phyloP scores from a whole-genome alignment of 1,140 invertebrate species.

The Octopus sinensis region DNA sequence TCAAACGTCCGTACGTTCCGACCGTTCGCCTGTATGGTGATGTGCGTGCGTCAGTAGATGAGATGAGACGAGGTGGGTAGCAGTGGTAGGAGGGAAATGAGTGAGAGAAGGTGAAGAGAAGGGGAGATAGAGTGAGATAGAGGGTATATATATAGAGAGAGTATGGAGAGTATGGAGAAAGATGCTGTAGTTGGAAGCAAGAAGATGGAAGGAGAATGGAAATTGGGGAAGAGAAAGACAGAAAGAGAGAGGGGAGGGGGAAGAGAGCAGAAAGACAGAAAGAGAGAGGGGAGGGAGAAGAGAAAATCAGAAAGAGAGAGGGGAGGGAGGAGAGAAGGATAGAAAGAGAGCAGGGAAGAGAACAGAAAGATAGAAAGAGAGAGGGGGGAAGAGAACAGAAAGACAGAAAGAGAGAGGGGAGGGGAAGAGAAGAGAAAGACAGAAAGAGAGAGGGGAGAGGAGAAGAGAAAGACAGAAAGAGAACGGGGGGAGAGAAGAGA shows the following conservation, averaged over 20 bases:
- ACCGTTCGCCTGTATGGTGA: too few species aligned
- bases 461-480: not conserved
- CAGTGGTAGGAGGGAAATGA: not conserved
- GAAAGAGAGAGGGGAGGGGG: conserved; percentile 7
- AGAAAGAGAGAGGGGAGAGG: not conserved
- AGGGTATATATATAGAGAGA: not conserved
- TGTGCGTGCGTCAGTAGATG: not conserved
- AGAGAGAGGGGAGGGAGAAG: not conserved
- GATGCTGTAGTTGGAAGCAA: not conserved
- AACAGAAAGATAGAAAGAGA: not conserved
- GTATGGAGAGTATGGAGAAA: not conserved
- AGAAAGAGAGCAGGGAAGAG: not conserved
- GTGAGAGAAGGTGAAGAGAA: conserved; percentile 1
- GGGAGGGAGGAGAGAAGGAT: conserved; percentile 12
- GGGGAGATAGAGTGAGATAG: not conserved
- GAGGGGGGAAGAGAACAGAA: not conserved
- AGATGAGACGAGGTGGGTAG: conserved; percentile 11
- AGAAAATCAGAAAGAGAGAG: conserved; percentile 7
- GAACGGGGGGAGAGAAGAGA: not conserved
- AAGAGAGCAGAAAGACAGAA: conserved; percentile 8
- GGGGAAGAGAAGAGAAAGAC: not conserved
- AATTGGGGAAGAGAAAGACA: conserved; percentile 16
- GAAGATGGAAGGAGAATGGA: not conserved
- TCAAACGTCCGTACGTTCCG: too few species aligned
- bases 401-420: not conserved